Evolutionary conservation across 2,113 vertebrate genomes (phyloP).

Genomic region (Sapayoa aenigma): DNA sequence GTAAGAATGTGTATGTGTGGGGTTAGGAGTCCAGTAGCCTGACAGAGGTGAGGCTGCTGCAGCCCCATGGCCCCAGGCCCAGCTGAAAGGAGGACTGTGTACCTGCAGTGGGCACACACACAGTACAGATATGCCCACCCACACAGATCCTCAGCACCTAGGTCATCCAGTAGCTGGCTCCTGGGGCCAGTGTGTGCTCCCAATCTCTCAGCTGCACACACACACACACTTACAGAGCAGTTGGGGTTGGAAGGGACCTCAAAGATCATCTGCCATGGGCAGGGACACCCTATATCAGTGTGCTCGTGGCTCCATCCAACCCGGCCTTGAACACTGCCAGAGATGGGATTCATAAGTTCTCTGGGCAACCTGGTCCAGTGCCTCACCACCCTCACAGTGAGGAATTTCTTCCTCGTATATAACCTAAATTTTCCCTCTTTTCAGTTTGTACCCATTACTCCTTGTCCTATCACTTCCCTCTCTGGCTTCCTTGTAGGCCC

Average conservation of each 20-base stretch:
- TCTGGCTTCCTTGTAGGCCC: background rate
- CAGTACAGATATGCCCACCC: background rate
- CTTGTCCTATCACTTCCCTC: background rate
- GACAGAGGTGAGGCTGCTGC: background rate
- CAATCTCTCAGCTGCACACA: background rate
- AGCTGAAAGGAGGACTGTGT: background rate
- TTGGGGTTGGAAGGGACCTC: background rate
- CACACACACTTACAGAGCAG: background rate
- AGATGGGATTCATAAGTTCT: background rate
- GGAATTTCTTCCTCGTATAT: background rate
- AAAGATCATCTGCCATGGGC: background rate
- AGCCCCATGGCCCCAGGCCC: background rate
- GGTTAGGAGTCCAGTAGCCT: background rate
- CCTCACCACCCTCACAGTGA: background rate
- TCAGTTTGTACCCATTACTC: background rate
- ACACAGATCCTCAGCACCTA: fast-evolving
- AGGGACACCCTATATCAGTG: background rate
- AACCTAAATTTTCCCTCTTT: background rate
- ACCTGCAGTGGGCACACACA: fast-evolving
- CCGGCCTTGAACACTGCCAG: background rate
- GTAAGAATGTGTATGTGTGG: background rate
- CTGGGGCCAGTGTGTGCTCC: background rate
- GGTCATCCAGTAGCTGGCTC: background rate
- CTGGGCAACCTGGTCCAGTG: background rate
- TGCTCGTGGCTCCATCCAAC: background rate